Conservation (phyloP, 2,888 invertebrate genomes). For the Eupeodes luniger region DNA sequence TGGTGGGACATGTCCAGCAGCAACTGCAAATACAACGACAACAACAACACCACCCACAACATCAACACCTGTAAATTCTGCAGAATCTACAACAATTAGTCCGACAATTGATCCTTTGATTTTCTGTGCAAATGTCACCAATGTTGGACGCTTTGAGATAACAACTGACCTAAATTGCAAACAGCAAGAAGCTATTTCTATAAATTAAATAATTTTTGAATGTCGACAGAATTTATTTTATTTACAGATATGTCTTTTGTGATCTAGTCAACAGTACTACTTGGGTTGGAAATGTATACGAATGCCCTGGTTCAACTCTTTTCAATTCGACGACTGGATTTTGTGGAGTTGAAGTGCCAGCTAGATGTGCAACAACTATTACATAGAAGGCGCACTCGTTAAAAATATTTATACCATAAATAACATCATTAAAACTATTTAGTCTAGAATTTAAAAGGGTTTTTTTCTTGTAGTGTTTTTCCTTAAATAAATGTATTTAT, state of each 20-base stretch:
- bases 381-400: neutral
- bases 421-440: too few species aligned
- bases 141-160: constrained; percentile 37
- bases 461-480: too few species aligned
- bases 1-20: constrained; percentile 49
- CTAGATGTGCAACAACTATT: constrained; percentile 17
- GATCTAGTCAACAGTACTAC: neutral
- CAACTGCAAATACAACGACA: neutral
- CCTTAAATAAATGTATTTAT: too few species aligned
- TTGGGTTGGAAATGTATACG: constrained; percentile 44
- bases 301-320: constrained; percentile 46
- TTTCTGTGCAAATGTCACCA: constrained; percentile 13
- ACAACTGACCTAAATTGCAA: constrained; percentile 29
- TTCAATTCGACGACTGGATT: constrained; percentile 26
- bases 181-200: neutral
- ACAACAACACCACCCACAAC: constrained; percentile 4
- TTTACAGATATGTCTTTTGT: constrained; percentile 44
- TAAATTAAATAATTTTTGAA: neutral
- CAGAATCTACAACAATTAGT: constrained; percentile 6
- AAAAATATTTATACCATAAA: too few species aligned
- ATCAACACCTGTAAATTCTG: neutral
- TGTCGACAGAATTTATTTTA: neutral
- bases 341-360: constrained; percentile 29
- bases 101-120: constrained; percentile 23
- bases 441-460: too few species aligned